phyloP scores from a whole-genome alignment of 1,140 invertebrate species.

The Apis mellifera region DNA sequence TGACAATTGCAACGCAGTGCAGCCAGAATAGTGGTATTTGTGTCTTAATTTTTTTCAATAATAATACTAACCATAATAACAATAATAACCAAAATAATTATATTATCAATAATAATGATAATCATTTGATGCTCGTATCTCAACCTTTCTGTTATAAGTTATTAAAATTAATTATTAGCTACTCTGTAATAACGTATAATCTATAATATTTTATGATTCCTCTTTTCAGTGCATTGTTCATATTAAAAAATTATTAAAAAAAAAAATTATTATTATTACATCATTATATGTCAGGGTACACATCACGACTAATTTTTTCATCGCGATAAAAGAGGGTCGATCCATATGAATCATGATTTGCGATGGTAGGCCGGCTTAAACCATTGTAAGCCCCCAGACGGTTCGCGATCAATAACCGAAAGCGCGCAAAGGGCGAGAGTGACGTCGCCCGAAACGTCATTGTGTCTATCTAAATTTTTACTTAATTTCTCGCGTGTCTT shows the following conservation, averaged over 20 bases:
- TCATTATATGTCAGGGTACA: too few species aligned
- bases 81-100: slow-evolving; percentile 20
- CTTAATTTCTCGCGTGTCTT: not conserved
- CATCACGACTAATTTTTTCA: not conserved
- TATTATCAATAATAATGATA: slow-evolving; percentile 9
- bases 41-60: slow-evolving; percentile 15
- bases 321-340: not conserved
- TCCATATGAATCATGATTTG: slow-evolving; percentile 51
- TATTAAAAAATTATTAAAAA: not conserved
- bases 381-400: slow-evolving; percentile 5
- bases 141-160: not conserved
- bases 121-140: not conserved
- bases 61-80: slow-evolving; percentile 17
- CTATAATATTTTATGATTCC: not conserved
- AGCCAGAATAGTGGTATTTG: slow-evolving; percentile 32
- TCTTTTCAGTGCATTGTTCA: not conserved
- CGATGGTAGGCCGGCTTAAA: slow-evolving; percentile 27
- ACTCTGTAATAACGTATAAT: not conserved
- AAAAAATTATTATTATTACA: not conserved
- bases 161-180: not conserved
- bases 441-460: slow-evolving; percentile 61
- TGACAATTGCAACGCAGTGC: slow-evolving; percentile 25
- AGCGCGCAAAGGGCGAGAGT: slow-evolving; percentile 54
- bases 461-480: not conserved
- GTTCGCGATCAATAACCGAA: slow-evolving; percentile 64